Conservation (phyloP, 2,113 vertebrate species). For the Xiphophorus maculatus region DNA sequence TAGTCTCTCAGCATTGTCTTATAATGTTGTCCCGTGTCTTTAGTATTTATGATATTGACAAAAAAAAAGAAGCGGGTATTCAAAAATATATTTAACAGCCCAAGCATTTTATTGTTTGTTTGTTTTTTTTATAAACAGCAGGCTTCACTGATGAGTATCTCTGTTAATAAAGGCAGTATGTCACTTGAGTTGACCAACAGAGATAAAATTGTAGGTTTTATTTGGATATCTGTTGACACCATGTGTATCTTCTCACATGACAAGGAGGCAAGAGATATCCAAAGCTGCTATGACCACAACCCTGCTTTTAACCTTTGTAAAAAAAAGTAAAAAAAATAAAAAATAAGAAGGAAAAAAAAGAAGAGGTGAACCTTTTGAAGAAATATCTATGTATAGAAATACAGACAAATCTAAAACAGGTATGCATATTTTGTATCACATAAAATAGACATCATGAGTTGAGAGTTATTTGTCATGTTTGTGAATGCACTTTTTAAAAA, state of each 20-base stretch:
- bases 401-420: slow-evolving; percentile 90
- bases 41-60: slow-evolving; percentile 98
- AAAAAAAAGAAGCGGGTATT: slow-evolving; percentile 94
- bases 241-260: slow-evolving; percentile 66
- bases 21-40: slow-evolving; percentile 91
- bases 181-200: slow-evolving; percentile 86
- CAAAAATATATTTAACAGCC: slow-evolving; percentile 90
- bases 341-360: slow-evolving; percentile 69
- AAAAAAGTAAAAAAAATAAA: slow-evolving; percentile 59
- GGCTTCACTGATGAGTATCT: slow-evolving; percentile 90
- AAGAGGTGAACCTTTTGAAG: slow-evolving; percentile 85
- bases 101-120: slow-evolving; percentile 84
- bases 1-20: slow-evolving; percentile 88
- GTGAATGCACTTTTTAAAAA: slow-evolving; percentile 97
- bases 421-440: slow-evolving; percentile 89
- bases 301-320: slow-evolving; percentile 92
- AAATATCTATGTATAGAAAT: slow-evolving; percentile 86
- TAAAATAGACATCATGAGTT: slow-evolving; percentile 94
- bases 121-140: slow-evolving; percentile 83
- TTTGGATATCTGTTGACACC: slow-evolving; percentile 77
- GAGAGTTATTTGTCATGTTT: slow-evolving; percentile 97
- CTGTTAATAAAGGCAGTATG: slow-evolving; percentile 87
- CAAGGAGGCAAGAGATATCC: slow-evolving; percentile 80
- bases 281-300: slow-evolving; percentile 97
- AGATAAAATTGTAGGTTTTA: slow-evolving; percentile 75